phyloP scores from a whole-genome alignment of 2,113 vertebrate genomes.

The Phrynocephalus versicolor region DNA sequence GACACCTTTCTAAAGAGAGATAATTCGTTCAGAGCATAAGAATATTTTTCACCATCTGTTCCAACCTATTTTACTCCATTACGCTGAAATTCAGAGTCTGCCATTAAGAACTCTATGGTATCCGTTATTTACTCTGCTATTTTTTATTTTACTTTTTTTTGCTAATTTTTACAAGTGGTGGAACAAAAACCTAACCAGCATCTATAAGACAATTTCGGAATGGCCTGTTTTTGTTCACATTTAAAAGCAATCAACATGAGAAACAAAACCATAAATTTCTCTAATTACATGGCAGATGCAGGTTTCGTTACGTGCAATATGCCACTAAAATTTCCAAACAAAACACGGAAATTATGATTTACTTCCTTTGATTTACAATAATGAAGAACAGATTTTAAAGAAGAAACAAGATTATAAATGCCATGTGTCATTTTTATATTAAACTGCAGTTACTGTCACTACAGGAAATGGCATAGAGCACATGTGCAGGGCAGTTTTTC shows the following conservation, averaged over 20 bases:
- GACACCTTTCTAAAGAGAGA: constrained; percentile 1
- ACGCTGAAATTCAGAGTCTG: not conserved
- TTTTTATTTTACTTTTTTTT: not conserved
- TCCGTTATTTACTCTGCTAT: not conserved
- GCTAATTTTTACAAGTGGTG: not conserved
- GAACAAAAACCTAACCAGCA: constrained; percentile 24
- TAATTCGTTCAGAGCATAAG: constrained; percentile 31
- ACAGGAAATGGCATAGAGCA: not conserved
- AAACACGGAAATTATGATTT: not conserved
- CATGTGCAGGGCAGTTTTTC: not conserved
- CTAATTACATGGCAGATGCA: constrained; percentile 66
- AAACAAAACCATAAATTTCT: constrained; percentile 51
- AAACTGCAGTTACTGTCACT: not conserved
- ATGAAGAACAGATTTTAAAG: not conserved
- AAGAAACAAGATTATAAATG: not conserved
- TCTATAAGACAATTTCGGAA: constrained; percentile 19
- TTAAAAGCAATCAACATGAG: constrained; percentile 59
- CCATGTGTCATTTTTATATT: not conserved
- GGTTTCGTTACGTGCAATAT: constrained; percentile 48
- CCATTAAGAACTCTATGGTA: not conserved
- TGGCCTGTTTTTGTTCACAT: constrained; percentile 56
- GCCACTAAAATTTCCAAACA: constrained; percentile 33
- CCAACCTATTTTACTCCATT: not conserved
- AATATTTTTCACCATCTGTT: constrained; percentile 1
- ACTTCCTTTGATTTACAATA: not conserved